Evolutionary conservation across 2,797 vertebrate species (phyloP), one percentile per base, ranked within the genome.

Genomic region (Scleropages formosus): DNA sequence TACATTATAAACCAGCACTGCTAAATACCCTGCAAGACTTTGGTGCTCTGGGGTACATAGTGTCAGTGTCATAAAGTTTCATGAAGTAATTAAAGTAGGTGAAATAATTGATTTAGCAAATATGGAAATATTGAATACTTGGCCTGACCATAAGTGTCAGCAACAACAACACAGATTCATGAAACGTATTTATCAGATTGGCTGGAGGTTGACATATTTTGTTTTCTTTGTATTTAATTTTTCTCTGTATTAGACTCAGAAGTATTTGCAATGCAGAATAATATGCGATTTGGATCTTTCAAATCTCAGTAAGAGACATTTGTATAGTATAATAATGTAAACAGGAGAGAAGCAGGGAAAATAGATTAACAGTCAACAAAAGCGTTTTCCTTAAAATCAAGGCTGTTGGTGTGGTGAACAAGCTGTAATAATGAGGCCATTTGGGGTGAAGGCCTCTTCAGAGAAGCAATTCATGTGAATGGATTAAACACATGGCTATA

Each of bases 341-440:
- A 67, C 44, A 70, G 26, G 62, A 76, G 47, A 68, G 20, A 69
- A 53, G 24, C 24, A n/a, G n/a, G n/a, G n/a, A 39, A 61, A 49
- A 24, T 51, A 51, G 16, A 66, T 46, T 27, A 66, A 22, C 18
- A 44, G 64, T 24, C 12, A 18, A 8, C 16, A 16, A 39, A 66
- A 44, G 26, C n/a, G 24, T n/a, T n/a, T n/a, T n/a, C n/a, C n/a
- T n/a, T n/a, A n/a, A n/a, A n/a, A n/a, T n/a, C n/a, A n/a, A 51
- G 75, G 47, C 26, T 77, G 68, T 75, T 78, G 71, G 68, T 66
- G 69, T 78, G 53, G 31, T 71, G 73, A 75, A 62, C 68, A 72
- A 63, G 53, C 53, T 65, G 73, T 27, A 69, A 60, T 70, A 66
- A 74, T 78, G 65, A 74, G 65, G 61, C 66, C 47, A 71, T 47